Base-by-base conservation (phyloP, 2,797 vertebrate species). In the Gephyroberyx darwinii region DNA sequence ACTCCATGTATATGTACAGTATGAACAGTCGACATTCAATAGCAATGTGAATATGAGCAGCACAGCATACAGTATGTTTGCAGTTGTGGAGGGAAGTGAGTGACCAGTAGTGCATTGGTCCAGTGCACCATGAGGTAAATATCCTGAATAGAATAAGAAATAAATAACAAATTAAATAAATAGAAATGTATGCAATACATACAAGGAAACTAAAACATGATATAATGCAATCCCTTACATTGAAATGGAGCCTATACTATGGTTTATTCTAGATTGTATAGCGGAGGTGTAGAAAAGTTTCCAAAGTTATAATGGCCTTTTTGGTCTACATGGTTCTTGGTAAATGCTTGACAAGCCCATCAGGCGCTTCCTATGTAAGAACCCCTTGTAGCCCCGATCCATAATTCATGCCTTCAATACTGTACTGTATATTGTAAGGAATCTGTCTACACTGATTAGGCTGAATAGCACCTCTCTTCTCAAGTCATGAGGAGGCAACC, bases 281-380 rank as follows among this genome's bases (percentile, higher is more conserved):
- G 71, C 65, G 52, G 56, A 63, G 30, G n/a, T 43, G 13, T 17
- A 76, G 45, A 78, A 77, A 74, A 14, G 60, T 41, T 47, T 55
- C 16, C 20, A 72, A 61, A 56, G 56, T 55, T 69, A 19, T 51
- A 43, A 65, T 52, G 14, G 43, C 17, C 22, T 79, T n/a, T 26
- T 37, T 35, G 30, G 35, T 61, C 8, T 65, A 63, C 13, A 59
- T 41, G 72, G 69, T 63, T 72, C 64, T 67, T 70, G 17, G 63
- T 78, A 84, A 86, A 88, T 81, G 82, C 86, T 91, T 88, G 64
- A 88, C 88, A 84, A 84, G 84, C 71, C 70, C 65, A 80, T 89
- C 78, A 90, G 66, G 71, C 77, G 59, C 73, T 74, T 78, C 61
- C 71, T 83, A 76, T 83, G 84, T 14, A 35, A 26, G 26, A 86